Conservation (phyloP, 2,113 vertebrate species). For the Phrynosoma platyrhinos region DNA sequence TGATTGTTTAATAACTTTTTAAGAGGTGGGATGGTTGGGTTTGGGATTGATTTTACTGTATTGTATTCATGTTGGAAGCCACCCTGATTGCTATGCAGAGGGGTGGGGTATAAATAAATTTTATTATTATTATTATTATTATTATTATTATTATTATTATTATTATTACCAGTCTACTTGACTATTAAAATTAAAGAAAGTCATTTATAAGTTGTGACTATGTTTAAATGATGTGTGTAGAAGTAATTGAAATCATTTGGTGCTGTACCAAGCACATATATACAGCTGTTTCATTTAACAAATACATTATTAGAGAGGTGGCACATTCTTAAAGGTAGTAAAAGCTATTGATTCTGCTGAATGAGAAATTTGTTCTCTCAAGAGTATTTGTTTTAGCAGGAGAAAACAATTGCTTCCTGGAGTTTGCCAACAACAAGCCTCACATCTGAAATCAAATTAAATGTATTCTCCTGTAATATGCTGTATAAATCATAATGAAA, state of each 20-base stretch:
- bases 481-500: conserved; percentile 83
- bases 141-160: too few species aligned
- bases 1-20: too few species aligned
- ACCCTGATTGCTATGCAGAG: too few species aligned
- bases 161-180: not conserved
- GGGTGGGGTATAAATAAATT: too few species aligned
- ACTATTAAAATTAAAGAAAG: conserved; percentile 3
- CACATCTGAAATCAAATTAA: conserved; percentile 81
- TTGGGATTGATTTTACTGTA: too few species aligned
- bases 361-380: conserved; percentile 64
- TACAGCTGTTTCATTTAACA: conserved; percentile 38
- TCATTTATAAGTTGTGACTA: conserved; percentile 28
- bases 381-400: conserved; percentile 67
- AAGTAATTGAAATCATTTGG: conserved; percentile 31
- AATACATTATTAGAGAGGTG: conserved; percentile 52
- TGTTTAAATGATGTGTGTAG: conserved; percentile 18
- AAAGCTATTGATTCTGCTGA: conserved; percentile 72
- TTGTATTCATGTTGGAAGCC: too few species aligned
- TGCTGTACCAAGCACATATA: not conserved
- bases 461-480: conserved; percentile 73
- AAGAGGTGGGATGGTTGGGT: too few species aligned
- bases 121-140: too few species aligned
- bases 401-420: conserved; percentile 61
- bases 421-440: conserved; percentile 65
- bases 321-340: conserved; percentile 69